These are phyloP conservation scores for Laticauda laticaudata DNA, from an alignment of 2,113 vertebrate genomes.

Conservation along the genomic window DNA sequence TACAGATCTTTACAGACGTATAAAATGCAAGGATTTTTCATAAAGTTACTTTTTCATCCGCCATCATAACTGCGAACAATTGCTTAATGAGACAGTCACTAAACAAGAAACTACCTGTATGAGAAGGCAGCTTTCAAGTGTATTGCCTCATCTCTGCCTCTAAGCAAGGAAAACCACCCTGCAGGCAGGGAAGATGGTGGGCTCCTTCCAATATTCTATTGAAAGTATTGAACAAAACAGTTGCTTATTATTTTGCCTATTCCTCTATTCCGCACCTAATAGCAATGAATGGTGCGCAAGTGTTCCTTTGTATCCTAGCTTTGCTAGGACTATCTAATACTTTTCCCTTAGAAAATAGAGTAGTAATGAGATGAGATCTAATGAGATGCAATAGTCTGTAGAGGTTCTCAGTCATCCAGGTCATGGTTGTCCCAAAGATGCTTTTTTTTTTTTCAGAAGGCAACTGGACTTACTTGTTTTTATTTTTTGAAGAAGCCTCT, in stretches of 20 bases:
- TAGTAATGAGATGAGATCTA: background rate
- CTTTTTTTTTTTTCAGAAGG: no score
- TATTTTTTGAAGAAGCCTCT: no score
- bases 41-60: background rate
- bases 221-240: no score
- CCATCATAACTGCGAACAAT: background rate
- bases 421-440: no score
- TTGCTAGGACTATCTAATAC: background rate
- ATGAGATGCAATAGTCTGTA: no score
- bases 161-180: background rate
- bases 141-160: background rate
- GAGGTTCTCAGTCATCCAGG: no score
- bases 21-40: background rate
- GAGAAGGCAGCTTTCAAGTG: background rate
- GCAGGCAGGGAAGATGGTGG: no score
- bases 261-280: background rate
- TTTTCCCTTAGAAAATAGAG: background rate
- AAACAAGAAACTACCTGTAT: background rate
- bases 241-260: background rate
- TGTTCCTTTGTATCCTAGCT: background rate
- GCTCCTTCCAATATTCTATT: no score
- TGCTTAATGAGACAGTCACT: background rate
- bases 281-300: background rate
- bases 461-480: no score
- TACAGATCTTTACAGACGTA: background rate